Evolutionary conservation across 2,888 invertebrate genomes (phyloP).

Genomic region (Spilarctia lutea): DNA sequence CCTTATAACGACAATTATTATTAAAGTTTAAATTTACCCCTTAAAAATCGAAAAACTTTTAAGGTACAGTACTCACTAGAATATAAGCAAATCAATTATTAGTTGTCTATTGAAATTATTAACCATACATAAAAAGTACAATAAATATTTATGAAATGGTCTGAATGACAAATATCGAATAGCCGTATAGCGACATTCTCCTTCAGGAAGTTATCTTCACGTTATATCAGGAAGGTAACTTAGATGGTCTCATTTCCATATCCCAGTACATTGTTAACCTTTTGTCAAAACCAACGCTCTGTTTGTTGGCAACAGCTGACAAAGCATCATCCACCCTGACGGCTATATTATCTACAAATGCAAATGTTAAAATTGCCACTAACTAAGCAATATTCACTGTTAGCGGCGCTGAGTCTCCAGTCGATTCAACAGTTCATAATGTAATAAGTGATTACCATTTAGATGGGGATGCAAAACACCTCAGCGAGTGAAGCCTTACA

Average conservation of each 20-base stretch:
- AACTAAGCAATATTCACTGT: constrained; percentile 35
- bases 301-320: not conserved
- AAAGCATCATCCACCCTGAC: constrained; percentile 15
- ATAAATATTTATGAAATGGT: not conserved
- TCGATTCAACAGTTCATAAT: constrained; percentile 42
- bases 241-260: not conserved
- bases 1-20: too few species aligned
- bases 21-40: not conserved
- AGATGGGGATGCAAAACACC: constrained; percentile 52
- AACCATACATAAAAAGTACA: not conserved
- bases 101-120: not conserved
- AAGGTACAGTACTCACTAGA: too few species aligned
- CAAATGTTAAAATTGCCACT: constrained; percentile 38
- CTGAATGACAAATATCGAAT: not conserved
- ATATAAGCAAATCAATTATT: too few species aligned
- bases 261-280: not conserved
- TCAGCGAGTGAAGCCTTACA: constrained; percentile 42
- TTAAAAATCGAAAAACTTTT: not conserved
- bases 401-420: constrained; percentile 22
- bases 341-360: constrained; percentile 39
- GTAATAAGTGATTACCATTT: constrained; percentile 58
- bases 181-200: not conserved
- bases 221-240: too few species aligned
- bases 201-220: not conserved
- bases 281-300: not conserved